Evolutionary conservation across 2,888 invertebrate genomes (phyloP), one percentile per base, ranked within the genome.

Genomic region (Masnerella sp.): DNA sequence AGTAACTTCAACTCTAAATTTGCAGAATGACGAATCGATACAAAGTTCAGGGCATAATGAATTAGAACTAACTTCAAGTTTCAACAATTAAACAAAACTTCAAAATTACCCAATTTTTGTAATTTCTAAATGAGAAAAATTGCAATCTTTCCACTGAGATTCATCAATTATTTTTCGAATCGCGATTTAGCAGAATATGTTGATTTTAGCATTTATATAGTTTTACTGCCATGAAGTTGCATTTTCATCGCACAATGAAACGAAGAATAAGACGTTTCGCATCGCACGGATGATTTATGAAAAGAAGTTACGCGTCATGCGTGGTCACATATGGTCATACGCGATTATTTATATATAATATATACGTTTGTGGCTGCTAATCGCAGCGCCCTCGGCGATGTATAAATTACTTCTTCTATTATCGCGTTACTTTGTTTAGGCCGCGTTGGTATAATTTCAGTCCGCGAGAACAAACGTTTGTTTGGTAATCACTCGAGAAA

Each of bases 311-410:
- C 51, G 51, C 43, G 71, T 71, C 64, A 71, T 64, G 43, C 51
- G 51, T 17, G 32, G 58, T 64, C 64, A 36, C 64, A 71, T 71
- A 64, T 71, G 71, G 71, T 58, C 64, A 51, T 64, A 47, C 52
- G 32, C 38, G 64, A 64, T 71, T 56, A 71, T 64, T 70, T 70
- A 64, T 71, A 71, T 71, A 71, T 71, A 71, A 71, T 71, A 71
- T 64, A 71, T 64, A 71, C 71, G 62, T 70, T 64, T 70, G 51
- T 64, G 42, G 20, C 22, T 14, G 70, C 49, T 70, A 70, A 64
- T 70, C 56, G 54, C 47, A n/a, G 15, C 11, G 62, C 70, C 42
- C 12, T 11, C 36, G 51, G 70, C 64, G 36, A 51, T 58, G 64
- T 62, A 64, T 70, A 70, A 70, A 70, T 64, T 70, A 70, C 51